These are phyloP conservation scores for Notolabrus celidotus DNA, from an alignment of 2,797 vertebrate species.

Conservation along the genomic window DNA sequence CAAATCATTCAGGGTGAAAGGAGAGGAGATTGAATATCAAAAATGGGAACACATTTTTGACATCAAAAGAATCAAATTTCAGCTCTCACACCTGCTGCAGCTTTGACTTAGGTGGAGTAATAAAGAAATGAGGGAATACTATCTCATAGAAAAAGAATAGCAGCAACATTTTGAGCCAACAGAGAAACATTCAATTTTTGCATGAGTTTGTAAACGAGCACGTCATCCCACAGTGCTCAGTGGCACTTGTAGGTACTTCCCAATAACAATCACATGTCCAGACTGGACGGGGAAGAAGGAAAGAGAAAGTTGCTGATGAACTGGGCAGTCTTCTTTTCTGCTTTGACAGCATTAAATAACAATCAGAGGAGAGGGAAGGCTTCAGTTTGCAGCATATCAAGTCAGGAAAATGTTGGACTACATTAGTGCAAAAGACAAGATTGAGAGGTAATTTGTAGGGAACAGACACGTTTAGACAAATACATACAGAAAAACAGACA, in stretches of 20 bases:
- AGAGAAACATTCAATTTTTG: conserved; percentile 52
- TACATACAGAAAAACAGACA: conserved; percentile 35
- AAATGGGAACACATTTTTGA: conserved; percentile 28
- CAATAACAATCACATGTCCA: conserved; percentile 45
- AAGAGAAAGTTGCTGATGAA: conserved; percentile 34
- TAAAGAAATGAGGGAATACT: conserved; percentile 29
- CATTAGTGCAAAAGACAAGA: conserved; percentile 77
- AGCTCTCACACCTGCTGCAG: conserved; percentile 33
- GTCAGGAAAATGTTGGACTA: conserved; percentile 39
- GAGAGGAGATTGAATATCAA: conserved; percentile 39
- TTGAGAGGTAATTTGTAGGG: conserved; percentile 65
- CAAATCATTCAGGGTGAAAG: conserved; percentile 20
- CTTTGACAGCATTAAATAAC: conserved; percentile 37
- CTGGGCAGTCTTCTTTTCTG: conserved; percentile 1
- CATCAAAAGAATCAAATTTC: conserved; percentile 29
- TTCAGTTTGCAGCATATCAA: conserved; percentile 43
- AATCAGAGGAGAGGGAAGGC: conserved; percentile 9
- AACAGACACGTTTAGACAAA: conserved; percentile 33
- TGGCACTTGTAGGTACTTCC: conserved; percentile 57
- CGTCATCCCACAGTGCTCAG: conserved; percentile 42
- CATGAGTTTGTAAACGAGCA: conserved; percentile 71
- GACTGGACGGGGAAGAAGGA: conserved; percentile 33
- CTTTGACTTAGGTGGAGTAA: conserved; percentile 23
- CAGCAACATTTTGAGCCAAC: conserved; percentile 74
- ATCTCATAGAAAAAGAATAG: conserved; percentile 62